Evolutionary conservation across 1,140 invertebrate species (phyloP), one percentile per base, ranked within the genome.

Genomic region (Drosophila grimshawi): DNA sequence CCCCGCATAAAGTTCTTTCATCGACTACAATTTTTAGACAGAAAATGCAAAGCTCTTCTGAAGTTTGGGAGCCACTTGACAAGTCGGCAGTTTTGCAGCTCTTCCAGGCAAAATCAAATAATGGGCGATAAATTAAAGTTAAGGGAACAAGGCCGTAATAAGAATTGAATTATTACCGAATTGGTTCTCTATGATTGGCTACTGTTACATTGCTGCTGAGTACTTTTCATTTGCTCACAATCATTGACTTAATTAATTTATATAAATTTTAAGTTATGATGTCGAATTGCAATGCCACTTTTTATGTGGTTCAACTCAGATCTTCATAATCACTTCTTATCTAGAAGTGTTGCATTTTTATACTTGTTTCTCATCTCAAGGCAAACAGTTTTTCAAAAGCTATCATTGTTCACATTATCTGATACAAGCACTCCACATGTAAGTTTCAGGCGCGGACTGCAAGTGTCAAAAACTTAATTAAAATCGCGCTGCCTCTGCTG

Each of bases 391-490:
- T 7, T 43, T 10, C 11, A 5, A 11, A 35, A 57, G 11, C 8
- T 55, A 61, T 56, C 57, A 41, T 35, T 74, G 68, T 60, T 64
- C 64, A n/a, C 55, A 53, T 43, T 27, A 3, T 37, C 2, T 8
- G n/a, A 19, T 27, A 27, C 7, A 10, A 19, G 43, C 11, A 39
- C 59, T 55, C 5, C 27, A 27, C 29, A 55, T 32, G 43, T 19
- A 45, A 57, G 41, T 73, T 61, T 53, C 53, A 35, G 66, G 37
- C 35, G 49, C 62, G 32, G 29, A 81, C 81, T 88, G 80, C 72
- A 89, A 88, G 83, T 88, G 83, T 88, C 85, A 86, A 89, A 89
- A 86, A 88, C 82, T 88, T 86, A 86, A 86, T 88, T 86, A 86
- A 86, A 86, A 86, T 63, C 82, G 83, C 76, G 63, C 82, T 88